Conservation (phyloP, 2,888 invertebrate genomes). For the Dilophus febrilis region DNA sequence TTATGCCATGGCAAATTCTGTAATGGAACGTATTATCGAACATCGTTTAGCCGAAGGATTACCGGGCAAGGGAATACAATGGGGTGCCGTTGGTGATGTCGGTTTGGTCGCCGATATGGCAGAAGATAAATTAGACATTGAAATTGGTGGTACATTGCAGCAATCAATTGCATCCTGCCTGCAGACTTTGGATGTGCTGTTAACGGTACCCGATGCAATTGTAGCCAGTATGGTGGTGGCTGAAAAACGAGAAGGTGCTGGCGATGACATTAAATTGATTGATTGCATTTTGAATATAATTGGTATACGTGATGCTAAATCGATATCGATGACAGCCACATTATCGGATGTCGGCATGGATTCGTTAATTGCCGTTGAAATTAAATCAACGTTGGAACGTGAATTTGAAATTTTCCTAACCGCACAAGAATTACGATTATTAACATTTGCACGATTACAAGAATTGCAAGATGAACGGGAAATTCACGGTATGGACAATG, state of each 20-base stretch:
- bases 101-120: conserved; percentile 66
- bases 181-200: conserved; percentile 50
- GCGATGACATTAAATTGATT: conserved; percentile 46
- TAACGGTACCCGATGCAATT: conserved; percentile 49
- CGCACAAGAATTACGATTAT: conserved; percentile 65
- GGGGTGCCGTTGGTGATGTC: conserved; percentile 85
- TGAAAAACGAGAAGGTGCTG: conserved; percentile 49
- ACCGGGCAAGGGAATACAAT: conserved; percentile 72
- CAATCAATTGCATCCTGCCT: conserved; percentile 75
- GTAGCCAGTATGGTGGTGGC: conserved; percentile 78
- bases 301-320: conserved; percentile 50
- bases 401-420: conserved; percentile 76
- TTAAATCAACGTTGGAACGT: conserved; percentile 79
- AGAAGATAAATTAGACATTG: conserved; percentile 47
- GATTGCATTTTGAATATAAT: conserved; percentile 54
- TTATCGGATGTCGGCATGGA: conserved; percentile 91
- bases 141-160: conserved; percentile 66
- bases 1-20: conserved; percentile 79
- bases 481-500: conserved; percentile 11
- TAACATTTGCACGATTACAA: conserved; percentile 44
- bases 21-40: conserved; percentile 80
- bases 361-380: conserved; percentile 93
- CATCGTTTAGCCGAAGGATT: conserved; percentile 46
- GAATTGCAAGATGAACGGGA: conserved; percentile 15
- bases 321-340: conserved; percentile 48